Conservation (phyloP, 2,888 invertebrate genomes). For the Clostera curtula region DNA sequence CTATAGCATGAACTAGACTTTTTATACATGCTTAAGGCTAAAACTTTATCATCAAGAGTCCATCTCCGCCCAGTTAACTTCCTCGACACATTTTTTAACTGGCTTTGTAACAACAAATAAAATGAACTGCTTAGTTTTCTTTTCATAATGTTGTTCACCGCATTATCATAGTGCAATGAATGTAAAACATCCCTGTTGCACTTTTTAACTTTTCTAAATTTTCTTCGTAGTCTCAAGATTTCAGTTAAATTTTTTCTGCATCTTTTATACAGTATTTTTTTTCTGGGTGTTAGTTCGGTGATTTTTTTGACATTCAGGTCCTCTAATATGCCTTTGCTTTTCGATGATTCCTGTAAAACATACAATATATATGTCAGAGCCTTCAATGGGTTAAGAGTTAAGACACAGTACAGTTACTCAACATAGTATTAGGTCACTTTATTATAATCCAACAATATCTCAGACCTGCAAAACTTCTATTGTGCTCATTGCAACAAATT, state of each 20-base stretch:
- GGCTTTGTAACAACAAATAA: constrained; percentile 10
- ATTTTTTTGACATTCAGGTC: constrained; percentile 1
- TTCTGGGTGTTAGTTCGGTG: constrained; percentile 4
- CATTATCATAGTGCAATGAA: constrained; percentile 2
- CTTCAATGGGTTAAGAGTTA: neutral
- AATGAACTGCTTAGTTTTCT: constrained; percentile 3
- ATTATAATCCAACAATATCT: neutral
- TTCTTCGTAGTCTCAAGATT: constrained; percentile 5
- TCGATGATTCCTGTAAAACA: constrained; percentile 1
- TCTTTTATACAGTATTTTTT: constrained; percentile 6
- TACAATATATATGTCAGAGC: neutral
- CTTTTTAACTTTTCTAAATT: constrained; percentile 3
- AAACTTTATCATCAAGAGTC: constrained; percentile 10
- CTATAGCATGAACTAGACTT: constrained; percentile 19
- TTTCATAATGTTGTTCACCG: neutral
- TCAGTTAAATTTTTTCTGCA: constrained; percentile 4
- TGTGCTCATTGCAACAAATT: too few species aligned
- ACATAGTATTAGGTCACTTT: neutral
- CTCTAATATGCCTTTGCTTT: constrained; percentile 1
- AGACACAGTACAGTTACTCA: neutral
- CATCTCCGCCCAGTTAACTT: constrained; percentile 9
- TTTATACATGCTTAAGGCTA: constrained; percentile 16
- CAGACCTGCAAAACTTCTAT: too few species aligned
- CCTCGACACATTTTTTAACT: constrained; percentile 9
- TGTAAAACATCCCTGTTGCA: constrained; percentile 3